A percentile compares a stretch with the other conserved stretches of the same genome.
These are phyloP conservation scores for Xenopus tropicalis DNA, from an alignment of 2,113 vertebrate genomes.

Conservation along the genomic window UCB_Xtro_10.0 CM004445.2:99741501-99742000, in stretches of 20 bases:
- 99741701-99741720: too few relatives aligned
- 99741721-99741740: too few relatives aligned
- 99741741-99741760: background rate
- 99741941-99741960: conserved; percentile 62
- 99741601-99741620: too few relatives aligned
- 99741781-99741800: conserved; percentile 76
- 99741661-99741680: too few relatives aligned
- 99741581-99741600: too few relatives aligned
- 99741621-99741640: too few relatives aligned
- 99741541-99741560: too few relatives aligned
- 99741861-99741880: conserved; percentile 87
- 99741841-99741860: conserved; percentile 77
- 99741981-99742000: conserved; percentile 54
- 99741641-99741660: too few relatives aligned
- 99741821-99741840: conserved; percentile 73
- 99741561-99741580: too few relatives aligned
- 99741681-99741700: too few relatives aligned
- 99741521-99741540: too few relatives aligned
- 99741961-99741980: conserved; percentile 57
- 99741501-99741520: too few relatives aligned
- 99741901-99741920: conserved; percentile 67
- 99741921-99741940: conserved; percentile 43
- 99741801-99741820: conserved; percentile 75
- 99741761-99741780: conserved; percentile 72
- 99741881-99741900: conserved; percentile 79